A percentile compares a stretch with the other conserved stretches of the same genome.
Conservation (phyloP, 2,888 invertebrate genomes). For the Petrophora chlorosata region DNA sequence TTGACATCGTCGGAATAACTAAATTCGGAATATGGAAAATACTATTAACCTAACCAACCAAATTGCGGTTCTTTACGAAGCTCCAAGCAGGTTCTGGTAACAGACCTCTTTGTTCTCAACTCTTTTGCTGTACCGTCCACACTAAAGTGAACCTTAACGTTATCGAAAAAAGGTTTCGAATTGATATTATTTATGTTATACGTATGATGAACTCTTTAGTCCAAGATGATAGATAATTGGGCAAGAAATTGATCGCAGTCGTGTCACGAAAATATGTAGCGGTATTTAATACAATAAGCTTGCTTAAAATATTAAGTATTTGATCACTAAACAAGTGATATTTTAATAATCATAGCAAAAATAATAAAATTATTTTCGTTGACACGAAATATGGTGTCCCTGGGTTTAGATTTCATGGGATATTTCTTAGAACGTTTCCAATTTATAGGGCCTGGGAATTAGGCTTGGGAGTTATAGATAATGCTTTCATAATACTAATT, state of each 20-base stretch:
- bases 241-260: too few relatives aligned
- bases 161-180: conserved; percentile 2
- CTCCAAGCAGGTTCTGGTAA: conserved; percentile 45
- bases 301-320: too few relatives aligned
- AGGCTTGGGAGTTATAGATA: too few relatives aligned
- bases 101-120: conserved; percentile 32
- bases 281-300: too few relatives aligned
- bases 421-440: background rate
- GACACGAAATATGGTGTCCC: conserved; percentile 11
- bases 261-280: too few relatives aligned
- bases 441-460: background rate
- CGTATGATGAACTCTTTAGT: too few relatives aligned
- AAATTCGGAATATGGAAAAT: too few relatives aligned
- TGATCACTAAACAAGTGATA: too few relatives aligned
- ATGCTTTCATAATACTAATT: background rate
- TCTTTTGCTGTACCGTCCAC: conserved; percentile 24
- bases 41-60: too few relatives aligned
- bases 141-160: conserved; percentile 1
- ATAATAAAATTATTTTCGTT: background rate
- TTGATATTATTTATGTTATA: background rate
- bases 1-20: too few relatives aligned
- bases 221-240: too few relatives aligned
- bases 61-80: conserved; percentile 49
- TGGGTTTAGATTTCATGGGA: conserved; percentile 6
- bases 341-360: too few relatives aligned